phyloP scores from a whole-genome alignment of 2,888 invertebrate species.

The Leptinotarsa rubiginosa region DNA sequence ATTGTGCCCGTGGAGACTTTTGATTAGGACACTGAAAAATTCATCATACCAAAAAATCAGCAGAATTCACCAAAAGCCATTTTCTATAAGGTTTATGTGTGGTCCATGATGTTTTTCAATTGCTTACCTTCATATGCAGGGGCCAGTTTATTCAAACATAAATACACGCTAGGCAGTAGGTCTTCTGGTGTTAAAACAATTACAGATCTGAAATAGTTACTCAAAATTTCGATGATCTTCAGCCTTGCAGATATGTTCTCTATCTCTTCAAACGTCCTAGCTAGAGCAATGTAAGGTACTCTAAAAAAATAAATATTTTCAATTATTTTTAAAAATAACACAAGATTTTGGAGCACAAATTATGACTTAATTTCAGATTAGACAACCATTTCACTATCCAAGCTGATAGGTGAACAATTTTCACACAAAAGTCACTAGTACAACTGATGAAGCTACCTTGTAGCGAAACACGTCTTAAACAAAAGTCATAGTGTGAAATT shows the following conservation, averaged over 20 bases:
- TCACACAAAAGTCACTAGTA: no score
- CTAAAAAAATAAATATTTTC: conserved; percentile 65
- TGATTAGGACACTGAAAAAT: no score
- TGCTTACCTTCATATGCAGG: conserved; percentile 89
- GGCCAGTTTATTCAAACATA: conserved; percentile 95
- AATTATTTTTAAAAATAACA: conserved; percentile 13
- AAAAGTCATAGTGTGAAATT: no score
- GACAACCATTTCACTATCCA: no score
- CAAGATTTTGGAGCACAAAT: background rate
- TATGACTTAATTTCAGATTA: no score
- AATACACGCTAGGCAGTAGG: conserved; percentile 88
- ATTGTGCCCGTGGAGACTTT: no score
- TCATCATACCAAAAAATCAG: no score
- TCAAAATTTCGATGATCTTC: conserved; percentile 90
- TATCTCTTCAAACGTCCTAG: conserved; percentile 89
- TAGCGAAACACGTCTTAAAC: no score
- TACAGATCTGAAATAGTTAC: conserved; percentile 93
- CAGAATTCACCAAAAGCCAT: no score
- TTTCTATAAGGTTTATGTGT: no score
- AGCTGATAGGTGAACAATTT: no score
- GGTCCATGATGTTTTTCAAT: conserved; percentile 39
- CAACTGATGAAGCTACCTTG: no score
- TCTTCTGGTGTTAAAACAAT: conserved; percentile 90
- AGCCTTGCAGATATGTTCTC: conserved; percentile 87
- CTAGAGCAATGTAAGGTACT: conserved; percentile 93